Conservation (phyloP, 2,888 invertebrate genomes). For the Emesis furor region DNA sequence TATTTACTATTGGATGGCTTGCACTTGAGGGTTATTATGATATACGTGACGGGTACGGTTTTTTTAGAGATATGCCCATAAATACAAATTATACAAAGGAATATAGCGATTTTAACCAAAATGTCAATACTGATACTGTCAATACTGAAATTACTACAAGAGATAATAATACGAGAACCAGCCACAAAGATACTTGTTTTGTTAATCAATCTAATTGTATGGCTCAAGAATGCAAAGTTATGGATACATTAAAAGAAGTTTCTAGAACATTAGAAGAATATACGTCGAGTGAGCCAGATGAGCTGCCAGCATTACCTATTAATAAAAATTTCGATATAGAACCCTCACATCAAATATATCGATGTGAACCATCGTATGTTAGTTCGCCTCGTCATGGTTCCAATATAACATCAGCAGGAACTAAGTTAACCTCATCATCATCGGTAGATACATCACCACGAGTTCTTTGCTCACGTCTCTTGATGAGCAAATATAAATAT, state of each 20-base stretch:
- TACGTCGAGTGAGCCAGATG: constrained; percentile 77
- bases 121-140: constrained; percentile 78
- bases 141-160: constrained; percentile 81
- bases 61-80: constrained; percentile 86
- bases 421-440: constrained; percentile 80
- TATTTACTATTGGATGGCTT: constrained; percentile 84
- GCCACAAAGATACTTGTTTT: constrained; percentile 80
- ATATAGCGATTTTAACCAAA: constrained; percentile 85
- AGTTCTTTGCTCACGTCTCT: constrained; percentile 81
- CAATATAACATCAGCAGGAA: constrained; percentile 77
- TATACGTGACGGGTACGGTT: constrained; percentile 85
- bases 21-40: constrained; percentile 85
- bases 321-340: constrained; percentile 75
- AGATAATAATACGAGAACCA: constrained; percentile 83
- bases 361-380: constrained; percentile 82
- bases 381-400: constrained; percentile 84
- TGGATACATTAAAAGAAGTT: constrained; percentile 76
- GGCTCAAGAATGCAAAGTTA: constrained; percentile 84
- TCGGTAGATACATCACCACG: constrained; percentile 82
- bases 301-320: constrained; percentile 82
- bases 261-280: constrained; percentile 67
- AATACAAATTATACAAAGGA: constrained; percentile 85
- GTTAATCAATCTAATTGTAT: constrained; percentile 80
- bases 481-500: constrained; percentile 78
- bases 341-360: constrained; percentile 78